Evolutionary conservation across 2,888 invertebrate genomes (phyloP).

Genomic region (Ectemnius cavifrons): DNA sequence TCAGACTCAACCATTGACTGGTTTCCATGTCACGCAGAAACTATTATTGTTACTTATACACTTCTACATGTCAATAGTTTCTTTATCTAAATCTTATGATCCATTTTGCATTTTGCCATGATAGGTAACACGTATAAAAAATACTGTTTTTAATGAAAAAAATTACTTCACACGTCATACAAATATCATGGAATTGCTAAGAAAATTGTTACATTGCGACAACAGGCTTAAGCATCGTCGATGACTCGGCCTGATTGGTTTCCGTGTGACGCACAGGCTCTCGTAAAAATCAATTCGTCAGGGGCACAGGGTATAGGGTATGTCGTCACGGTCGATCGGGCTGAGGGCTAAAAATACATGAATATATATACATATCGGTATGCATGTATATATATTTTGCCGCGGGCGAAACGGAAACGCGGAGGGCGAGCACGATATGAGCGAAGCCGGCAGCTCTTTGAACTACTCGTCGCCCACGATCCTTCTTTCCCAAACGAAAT

Average conservation of each 20-base stretch:
- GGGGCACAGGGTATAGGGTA: constrained; percentile 2
- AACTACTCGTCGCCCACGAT: constrained; percentile 15
- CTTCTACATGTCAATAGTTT: too few relatives aligned
- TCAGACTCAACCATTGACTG: too few relatives aligned
- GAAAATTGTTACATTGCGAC: too few relatives aligned
- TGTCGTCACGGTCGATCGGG: constrained; percentile 2
- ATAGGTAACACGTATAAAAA: too few relatives aligned
- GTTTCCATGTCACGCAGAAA: too few relatives aligned
- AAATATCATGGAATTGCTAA: too few relatives aligned
- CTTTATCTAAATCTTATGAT: too few relatives aligned
- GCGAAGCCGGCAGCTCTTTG: constrained; percentile 43
- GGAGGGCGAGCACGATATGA: constrained; percentile 19
- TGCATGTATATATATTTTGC: not conserved
- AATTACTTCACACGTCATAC: too few relatives aligned
- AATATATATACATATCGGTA: not conserved
- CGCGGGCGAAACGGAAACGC: constrained; percentile 8
- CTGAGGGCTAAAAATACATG: constrained; percentile 43
- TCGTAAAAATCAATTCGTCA: constrained; percentile 16
- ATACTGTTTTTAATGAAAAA: too few relatives aligned
- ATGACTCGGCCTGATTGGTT: not conserved
- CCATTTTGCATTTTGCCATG: too few relatives aligned
- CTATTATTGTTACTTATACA: too few relatives aligned
- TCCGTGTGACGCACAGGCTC: constrained; percentile 10
- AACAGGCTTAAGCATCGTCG: too few relatives aligned
- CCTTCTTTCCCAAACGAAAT: constrained; percentile 23